Conservation (phyloP, 2,888 invertebrate species). For the Opisthograptis luteolata region DNA sequence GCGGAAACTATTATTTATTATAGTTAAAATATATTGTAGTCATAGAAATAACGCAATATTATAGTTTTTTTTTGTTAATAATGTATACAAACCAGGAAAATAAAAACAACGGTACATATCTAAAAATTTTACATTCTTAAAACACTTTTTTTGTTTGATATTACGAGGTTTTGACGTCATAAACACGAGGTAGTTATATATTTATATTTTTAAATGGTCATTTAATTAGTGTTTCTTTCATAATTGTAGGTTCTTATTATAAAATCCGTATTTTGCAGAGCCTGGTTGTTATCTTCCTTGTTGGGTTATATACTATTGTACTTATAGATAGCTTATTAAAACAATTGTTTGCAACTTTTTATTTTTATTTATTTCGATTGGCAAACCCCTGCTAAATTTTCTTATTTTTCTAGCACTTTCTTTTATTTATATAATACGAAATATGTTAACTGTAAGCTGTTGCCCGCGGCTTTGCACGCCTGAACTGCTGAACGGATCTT, state of each 20-base stretch:
- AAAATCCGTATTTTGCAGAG: neutral
- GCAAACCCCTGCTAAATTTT: conserved; percentile 37
- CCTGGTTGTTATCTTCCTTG: conserved; percentile 11
- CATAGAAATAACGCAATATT: neutral
- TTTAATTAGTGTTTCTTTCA: too few relatives aligned
- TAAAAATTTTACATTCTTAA: too few relatives aligned
- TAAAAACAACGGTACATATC: neutral
- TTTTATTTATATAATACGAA: too few relatives aligned
- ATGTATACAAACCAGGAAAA: conserved; percentile 11
- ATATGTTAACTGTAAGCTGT: too few relatives aligned
- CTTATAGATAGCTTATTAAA: conserved; percentile 36
- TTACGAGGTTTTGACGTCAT: too few relatives aligned
- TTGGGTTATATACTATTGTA: conserved; percentile 27
- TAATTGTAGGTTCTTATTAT: too few relatives aligned
- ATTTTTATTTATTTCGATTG: conserved; percentile 45
- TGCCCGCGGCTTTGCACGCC: too few relatives aligned
- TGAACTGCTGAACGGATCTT: too few relatives aligned
- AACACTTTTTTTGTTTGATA: too few relatives aligned
- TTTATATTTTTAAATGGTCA: too few relatives aligned
- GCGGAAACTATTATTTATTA: conserved; percentile 14
- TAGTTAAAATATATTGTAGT: neutral
- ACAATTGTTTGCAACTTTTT: conserved; percentile 31
- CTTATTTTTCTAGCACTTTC: conserved; percentile 4
- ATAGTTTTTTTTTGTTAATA: neutral
- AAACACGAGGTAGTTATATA: too few relatives aligned